Conservation (phyloP, 2,113 vertebrate species). For the Vulpes lagopus region DNA sequence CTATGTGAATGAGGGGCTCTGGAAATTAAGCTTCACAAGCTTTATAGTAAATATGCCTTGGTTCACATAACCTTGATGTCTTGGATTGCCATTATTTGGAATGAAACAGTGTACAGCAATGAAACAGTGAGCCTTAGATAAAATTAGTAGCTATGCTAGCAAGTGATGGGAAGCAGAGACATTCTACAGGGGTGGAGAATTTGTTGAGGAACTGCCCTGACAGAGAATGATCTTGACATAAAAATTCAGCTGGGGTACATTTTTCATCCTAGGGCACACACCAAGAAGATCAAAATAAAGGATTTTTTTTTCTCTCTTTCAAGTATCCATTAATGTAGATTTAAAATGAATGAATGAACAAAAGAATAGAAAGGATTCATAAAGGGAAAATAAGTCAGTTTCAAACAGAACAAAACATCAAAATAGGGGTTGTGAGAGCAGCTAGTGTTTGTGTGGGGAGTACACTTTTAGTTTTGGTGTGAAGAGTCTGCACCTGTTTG, state of each 20-base stretch:
- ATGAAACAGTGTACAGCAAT: background rate
- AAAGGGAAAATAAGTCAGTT: conserved; percentile 47
- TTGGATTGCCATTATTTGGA: background rate
- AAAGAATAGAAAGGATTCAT: conserved; percentile 49
- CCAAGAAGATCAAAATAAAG: conserved; percentile 81
- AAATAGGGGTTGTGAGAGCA: background rate
- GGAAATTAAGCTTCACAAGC: background rate
- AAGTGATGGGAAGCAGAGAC: conserved; percentile 39
- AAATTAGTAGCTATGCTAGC: conserved; percentile 55
- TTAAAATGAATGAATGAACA: conserved; percentile 61
- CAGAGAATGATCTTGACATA: conserved; percentile 63
- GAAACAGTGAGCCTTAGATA: conserved; percentile 49
- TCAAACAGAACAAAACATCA: conserved; percentile 60
- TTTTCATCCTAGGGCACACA: conserved; percentile 65
- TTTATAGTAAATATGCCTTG: background rate
- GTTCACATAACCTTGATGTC: background rate
- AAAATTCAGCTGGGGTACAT: conserved; percentile 74
- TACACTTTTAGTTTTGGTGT: conserved; percentile 69
- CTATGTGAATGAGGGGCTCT: background rate
- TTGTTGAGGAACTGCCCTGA: conserved; percentile 43
- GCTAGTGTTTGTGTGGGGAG: conserved; percentile 41
- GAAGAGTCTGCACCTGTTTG: conserved; percentile 81
- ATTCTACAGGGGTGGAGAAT: conserved; percentile 37
- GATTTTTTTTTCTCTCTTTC: conserved; percentile 36
- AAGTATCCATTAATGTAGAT: conserved; percentile 53